These are phyloP conservation scores for Meloidogyne exigua DNA, from an alignment of 1,140 invertebrate species.

Conservation along the genomic window DNA sequence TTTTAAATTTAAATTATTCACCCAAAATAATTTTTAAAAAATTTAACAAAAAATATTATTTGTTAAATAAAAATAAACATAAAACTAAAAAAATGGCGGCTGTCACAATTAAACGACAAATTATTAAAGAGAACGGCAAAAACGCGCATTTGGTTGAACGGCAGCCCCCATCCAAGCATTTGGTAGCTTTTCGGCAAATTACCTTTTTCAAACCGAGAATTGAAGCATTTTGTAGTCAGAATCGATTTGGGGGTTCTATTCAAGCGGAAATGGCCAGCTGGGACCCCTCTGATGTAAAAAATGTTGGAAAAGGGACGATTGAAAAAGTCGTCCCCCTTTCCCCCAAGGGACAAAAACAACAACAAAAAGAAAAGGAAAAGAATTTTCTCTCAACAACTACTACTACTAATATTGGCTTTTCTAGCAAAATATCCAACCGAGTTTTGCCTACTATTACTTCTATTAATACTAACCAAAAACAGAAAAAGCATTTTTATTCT, in stretches of 20 bases:
- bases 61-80: background rate
- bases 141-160: background rate
- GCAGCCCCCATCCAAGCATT: background rate
- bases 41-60: background rate
- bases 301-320: background rate
- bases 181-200: conserved; percentile 2
- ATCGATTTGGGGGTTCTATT: background rate
- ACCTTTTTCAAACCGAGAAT: background rate
- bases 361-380: background rate
- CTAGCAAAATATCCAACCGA: background rate
- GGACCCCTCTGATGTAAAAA: background rate
- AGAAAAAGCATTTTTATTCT: background rate
- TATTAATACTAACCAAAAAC: too few species aligned
- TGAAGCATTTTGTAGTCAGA: background rate
- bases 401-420: conserved; percentile 2
- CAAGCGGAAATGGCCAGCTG: conserved; percentile 3
- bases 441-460: background rate
- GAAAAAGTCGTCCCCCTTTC: too few species aligned
- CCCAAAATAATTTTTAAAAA: background rate
- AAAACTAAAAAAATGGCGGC: conserved; percentile 1
- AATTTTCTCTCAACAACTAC: background rate
- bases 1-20: background rate
- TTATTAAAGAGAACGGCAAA: conserved; percentile 5
- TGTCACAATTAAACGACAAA: background rate
- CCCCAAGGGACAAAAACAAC: conserved; percentile 4